Conservation (phyloP, 2,797 vertebrate genomes). For the Gila robusta region DNA sequence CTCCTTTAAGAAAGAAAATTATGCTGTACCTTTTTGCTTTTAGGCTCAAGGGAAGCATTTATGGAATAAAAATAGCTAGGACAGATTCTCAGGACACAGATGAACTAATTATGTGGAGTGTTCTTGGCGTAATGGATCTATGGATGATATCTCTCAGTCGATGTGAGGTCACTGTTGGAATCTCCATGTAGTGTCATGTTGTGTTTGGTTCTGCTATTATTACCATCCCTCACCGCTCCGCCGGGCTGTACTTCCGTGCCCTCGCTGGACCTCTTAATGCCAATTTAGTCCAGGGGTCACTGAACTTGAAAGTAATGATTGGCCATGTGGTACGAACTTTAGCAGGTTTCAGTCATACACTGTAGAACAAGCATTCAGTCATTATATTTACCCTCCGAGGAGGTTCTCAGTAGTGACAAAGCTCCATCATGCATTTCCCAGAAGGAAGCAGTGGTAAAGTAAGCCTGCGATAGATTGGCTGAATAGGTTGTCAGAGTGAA, state of each 20-base stretch:
- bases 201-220: conserved; percentile 15
- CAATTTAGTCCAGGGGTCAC: conserved; percentile 2
- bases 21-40: neutral
- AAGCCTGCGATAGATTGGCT: neutral
- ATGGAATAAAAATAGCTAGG: neutral
- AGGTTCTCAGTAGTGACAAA: neutral
- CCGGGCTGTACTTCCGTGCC: neutral
- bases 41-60: conserved; percentile 5
- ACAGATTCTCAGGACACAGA: neutral
- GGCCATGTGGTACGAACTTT: neutral
- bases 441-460: neutral
- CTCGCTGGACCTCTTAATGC: conserved; percentile 10
- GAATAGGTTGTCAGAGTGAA: neutral
- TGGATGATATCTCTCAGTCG: neutral
- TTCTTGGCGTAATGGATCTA: conserved; percentile 5
- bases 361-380: neutral
- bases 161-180: neutral
- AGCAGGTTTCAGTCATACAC: neutral
- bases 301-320: conserved; percentile 34
- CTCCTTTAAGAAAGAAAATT: neutral
- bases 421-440: neutral
- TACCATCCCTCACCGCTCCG: neutral
- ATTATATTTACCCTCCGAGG: neutral
- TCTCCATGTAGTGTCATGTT: neutral
- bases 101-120: conserved; percentile 20